Conservation (phyloP, 1,140 invertebrate species). For the Macrotrachela quadricornifera region DNA sequence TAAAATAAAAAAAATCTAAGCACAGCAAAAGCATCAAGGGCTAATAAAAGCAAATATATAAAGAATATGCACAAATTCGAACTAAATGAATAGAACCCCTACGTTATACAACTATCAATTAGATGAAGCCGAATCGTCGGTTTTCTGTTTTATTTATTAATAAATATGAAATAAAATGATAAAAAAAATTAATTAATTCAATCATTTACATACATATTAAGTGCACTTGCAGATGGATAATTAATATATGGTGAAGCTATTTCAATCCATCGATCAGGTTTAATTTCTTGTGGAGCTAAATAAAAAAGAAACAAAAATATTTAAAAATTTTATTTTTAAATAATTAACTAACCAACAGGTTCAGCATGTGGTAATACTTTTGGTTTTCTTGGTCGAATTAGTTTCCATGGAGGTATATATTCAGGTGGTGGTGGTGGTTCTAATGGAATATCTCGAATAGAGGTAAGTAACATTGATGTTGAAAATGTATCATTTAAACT, state of each 20-base stretch:
- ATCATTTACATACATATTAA: slow-evolving; percentile 11
- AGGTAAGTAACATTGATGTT: slow-evolving; percentile 25
- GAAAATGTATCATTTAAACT: slow-evolving; percentile 24
- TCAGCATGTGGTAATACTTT: slow-evolving; percentile 22
- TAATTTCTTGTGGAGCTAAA: slow-evolving; percentile 5
- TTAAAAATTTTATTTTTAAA: too few relatives aligned
- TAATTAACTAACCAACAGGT: slow-evolving; percentile 18
- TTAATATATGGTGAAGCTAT: slow-evolving; percentile 26
- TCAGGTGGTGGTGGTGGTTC: slow-evolving; percentile 24
- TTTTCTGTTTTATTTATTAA: too few relatives aligned
- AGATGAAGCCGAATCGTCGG: too few relatives aligned
- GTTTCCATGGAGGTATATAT: slow-evolving; percentile 27
- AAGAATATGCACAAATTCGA: too few relatives aligned
- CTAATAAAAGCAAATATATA: too few relatives aligned
- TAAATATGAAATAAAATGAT: too few relatives aligned
- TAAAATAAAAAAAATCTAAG: too few relatives aligned
- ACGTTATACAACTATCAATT: too few relatives aligned
- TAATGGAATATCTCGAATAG: slow-evolving; percentile 23
- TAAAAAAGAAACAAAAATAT: too few relatives aligned
- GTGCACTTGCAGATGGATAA: slow-evolving; percentile 25
- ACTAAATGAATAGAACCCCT: too few relatives aligned
- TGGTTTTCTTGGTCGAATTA: slow-evolving; percentile 25
- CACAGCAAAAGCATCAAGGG: too few relatives aligned
- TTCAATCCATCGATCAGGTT: slow-evolving; percentile 25
- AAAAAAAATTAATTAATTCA: too few relatives aligned